These are phyloP conservation scores for Strongylocentrotus purpuratus DNA, from an alignment of 35 echinoderm and acorn worm species.

Conservation along the genomic window DNA sequence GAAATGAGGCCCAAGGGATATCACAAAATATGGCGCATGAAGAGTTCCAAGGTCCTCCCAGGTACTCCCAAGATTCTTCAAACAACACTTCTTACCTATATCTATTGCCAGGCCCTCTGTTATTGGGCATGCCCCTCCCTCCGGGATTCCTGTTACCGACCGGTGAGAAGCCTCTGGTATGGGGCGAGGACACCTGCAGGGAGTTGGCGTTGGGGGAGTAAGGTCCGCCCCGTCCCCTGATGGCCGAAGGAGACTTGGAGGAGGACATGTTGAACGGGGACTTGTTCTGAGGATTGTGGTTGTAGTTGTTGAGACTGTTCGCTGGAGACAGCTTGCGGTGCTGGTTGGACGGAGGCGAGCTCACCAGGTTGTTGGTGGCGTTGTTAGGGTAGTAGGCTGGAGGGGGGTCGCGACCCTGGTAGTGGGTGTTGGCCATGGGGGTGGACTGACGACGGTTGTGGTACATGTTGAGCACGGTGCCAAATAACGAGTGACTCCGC, in stretches of 20 bases:
- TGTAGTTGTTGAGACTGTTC: slow-evolving; percentile 92
- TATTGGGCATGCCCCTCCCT: slow-evolving; percentile 44
- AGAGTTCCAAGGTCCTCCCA: background rate
- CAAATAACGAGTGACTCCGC: slow-evolving; percentile 97
- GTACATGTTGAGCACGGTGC: slow-evolving; percentile 87
- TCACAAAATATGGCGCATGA: background rate
- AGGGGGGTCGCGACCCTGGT: slow-evolving; percentile 52
- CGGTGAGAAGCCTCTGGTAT: slow-evolving; percentile 84
- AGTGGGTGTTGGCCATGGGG: slow-evolving; percentile 63
- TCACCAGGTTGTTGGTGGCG: slow-evolving; percentile 71
- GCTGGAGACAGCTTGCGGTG: slow-evolving; percentile 92
- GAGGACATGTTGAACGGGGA: slow-evolving; percentile 82
- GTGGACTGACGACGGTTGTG: slow-evolving; percentile 91
- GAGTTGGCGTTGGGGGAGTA: slow-evolving; percentile 67
- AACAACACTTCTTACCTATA: slow-evolving; percentile 46
- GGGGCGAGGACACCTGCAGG: slow-evolving; percentile 79
- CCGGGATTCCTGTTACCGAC: slow-evolving; percentile 56
- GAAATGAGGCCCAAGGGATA: background rate
- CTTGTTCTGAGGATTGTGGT: slow-evolving; percentile 71
- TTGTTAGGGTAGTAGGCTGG: slow-evolving; percentile 66
- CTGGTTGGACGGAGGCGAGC: slow-evolving; percentile 88
- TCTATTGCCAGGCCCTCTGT: slow-evolving; percentile 45
- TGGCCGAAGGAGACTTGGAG: slow-evolving; percentile 52
- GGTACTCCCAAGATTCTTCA: background rate
- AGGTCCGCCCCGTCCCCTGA: slow-evolving; percentile 42